These are phyloP conservation scores for Megathymus violae DNA, from an alignment of 1,140 invertebrate genomes.

Conservation along the genomic window DNA sequence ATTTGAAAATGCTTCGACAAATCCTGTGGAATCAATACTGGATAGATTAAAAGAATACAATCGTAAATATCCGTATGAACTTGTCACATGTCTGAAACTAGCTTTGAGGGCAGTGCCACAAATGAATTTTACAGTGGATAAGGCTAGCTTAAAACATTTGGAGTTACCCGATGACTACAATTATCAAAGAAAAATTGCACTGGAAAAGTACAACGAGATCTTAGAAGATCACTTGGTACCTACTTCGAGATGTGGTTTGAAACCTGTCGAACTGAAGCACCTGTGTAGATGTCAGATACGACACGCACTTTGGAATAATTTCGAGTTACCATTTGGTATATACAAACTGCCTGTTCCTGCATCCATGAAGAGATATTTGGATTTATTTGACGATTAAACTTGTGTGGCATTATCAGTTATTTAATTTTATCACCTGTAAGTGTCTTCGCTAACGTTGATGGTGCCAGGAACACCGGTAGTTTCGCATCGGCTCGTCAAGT, in stretches of 20 bases:
- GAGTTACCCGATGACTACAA: slow-evolving; percentile 73
- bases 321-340: slow-evolving; percentile 89
- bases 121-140: slow-evolving; percentile 69
- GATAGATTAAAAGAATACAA: slow-evolving; percentile 87
- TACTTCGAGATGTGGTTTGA: slow-evolving; percentile 84
- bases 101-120: slow-evolving; percentile 85
- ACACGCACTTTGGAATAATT: slow-evolving; percentile 86
- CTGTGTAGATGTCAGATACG: slow-evolving; percentile 87
- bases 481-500: slow-evolving; percentile 97
- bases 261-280: slow-evolving; percentile 86
- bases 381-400: slow-evolving; percentile 88
- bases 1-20: slow-evolving; percentile 75
- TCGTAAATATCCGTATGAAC: slow-evolving; percentile 86
- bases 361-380: slow-evolving; percentile 87
- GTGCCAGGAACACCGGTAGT: slow-evolving; percentile 95
- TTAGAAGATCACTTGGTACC: slow-evolving; percentile 86
- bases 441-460: slow-evolving; percentile 97
- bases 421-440: slow-evolving; percentile 90
- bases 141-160: slow-evolving; percentile 57
- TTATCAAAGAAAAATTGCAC: slow-evolving; percentile 82
- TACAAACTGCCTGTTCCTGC: slow-evolving; percentile 86
- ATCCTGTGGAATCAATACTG: slow-evolving; percentile 85
- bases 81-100: slow-evolving; percentile 87
- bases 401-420: slow-evolving; percentile 15
- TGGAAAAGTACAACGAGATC: slow-evolving; percentile 86